These are phyloP conservation scores for Lycaena phlaeas DNA, from an alignment of 2,888 invertebrate genomes.

Conservation along the genomic window DNA sequence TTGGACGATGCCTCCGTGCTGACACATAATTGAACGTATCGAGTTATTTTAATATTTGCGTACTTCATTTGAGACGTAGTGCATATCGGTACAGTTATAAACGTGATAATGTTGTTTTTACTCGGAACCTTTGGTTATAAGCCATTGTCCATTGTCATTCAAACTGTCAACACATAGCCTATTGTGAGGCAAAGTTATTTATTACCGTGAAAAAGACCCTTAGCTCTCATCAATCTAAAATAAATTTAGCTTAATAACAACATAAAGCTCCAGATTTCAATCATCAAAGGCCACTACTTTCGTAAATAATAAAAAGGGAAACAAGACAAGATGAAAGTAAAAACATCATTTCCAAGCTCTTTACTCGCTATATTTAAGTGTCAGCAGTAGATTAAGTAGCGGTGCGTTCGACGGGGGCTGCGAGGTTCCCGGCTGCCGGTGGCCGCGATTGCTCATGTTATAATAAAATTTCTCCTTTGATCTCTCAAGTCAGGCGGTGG, in stretches of 20 bases:
- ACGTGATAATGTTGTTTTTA: no score
- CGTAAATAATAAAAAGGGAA: conserved; percentile 5
- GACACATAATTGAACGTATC: conserved; percentile 25
- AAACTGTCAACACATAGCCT: no score
- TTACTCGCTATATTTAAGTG: conserved; percentile 10
- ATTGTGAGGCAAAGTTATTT: no score
- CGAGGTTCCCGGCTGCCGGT: no score
- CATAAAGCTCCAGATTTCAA: not conserved
- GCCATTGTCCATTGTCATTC: no score
- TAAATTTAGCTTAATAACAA: no score
- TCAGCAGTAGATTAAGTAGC: conserved; percentile 39
- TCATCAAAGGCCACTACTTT: no score
- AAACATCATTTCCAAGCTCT: conserved; percentile 9
- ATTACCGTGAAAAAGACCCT: no score
- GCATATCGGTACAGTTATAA: not conserved
- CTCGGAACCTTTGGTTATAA: no score
- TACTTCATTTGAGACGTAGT: conserved; percentile 1
- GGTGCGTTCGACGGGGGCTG: conserved; percentile 28
- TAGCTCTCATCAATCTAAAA: no score
- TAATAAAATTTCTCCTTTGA: conserved; percentile 62
- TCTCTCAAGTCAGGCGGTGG: conserved; percentile 36
- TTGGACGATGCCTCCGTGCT: conserved; percentile 30
- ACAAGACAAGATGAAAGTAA: conserved; percentile 6
- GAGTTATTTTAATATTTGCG: conserved; percentile 10
- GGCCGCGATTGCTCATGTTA: conserved; percentile 36